phyloP scores from a whole-genome alignment of 2,797 vertebrate species.

The Bufotes viridis region DNA sequence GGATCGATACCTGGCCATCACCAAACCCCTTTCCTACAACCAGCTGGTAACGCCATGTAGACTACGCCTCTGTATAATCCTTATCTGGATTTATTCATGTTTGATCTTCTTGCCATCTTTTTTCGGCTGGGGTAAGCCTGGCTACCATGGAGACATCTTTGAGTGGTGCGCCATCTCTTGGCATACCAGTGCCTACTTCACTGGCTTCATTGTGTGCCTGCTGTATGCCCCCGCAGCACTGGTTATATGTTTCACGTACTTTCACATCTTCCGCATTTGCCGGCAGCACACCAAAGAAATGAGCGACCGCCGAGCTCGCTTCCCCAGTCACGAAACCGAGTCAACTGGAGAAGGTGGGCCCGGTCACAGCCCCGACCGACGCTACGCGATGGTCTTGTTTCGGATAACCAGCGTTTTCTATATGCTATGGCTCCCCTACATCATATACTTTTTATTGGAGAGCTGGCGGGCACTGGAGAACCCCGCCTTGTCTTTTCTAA shows the following conservation, averaged over 20 bases:
- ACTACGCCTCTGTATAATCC: constrained; percentile 89
- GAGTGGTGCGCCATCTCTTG: constrained; percentile 97
- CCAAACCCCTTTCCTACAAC: constrained; percentile 96
- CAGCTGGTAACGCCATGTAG: constrained; percentile 97
- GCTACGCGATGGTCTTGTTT: constrained; percentile 97
- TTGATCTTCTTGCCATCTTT: constrained; percentile 95
- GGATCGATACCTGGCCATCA: constrained; percentile 97
- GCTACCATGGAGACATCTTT: constrained; percentile 98
- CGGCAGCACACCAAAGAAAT: constrained; percentile 99
- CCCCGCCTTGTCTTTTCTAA: constrained; percentile 92
- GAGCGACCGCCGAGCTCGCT: constrained; percentile 91
- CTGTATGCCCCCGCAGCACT: constrained; percentile 95
- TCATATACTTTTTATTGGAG: constrained; percentile 96
- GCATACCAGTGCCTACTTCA: constrained; percentile 96
- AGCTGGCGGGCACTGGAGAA: constrained; percentile 94
- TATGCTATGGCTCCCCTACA: constrained; percentile 97
- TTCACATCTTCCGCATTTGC: constrained; percentile 98
- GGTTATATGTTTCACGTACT: constrained; percentile 97
- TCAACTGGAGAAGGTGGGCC: constrained; percentile 84
- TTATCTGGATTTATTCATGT: constrained; percentile 97
- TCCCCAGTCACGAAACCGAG: constrained; percentile 92
- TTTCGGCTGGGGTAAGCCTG: constrained; percentile 98
- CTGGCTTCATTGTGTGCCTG: constrained; percentile 95
- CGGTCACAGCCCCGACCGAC: constrained; percentile 90
- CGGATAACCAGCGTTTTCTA: constrained; percentile 99